These are phyloP conservation scores for Napeogenes inachia DNA, from an alignment of 2,888 invertebrate species.

Conservation along the genomic window DNA sequence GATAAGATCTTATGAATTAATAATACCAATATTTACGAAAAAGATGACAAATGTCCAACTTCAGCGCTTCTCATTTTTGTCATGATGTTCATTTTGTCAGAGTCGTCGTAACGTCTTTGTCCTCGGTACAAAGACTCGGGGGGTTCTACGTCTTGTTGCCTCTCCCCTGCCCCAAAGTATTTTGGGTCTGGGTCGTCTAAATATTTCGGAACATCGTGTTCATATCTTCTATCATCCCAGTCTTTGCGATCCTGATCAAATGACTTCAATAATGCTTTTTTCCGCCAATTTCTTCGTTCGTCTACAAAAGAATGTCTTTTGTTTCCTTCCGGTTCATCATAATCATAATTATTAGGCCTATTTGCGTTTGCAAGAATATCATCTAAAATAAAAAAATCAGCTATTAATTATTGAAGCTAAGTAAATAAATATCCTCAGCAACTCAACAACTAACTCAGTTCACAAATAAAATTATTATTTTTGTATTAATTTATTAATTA, in stretches of 20 bases:
- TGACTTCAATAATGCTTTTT: slow-evolving; percentile 52
- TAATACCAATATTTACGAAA: slow-evolving; percentile 28
- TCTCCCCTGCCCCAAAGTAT: slow-evolving; percentile 39
- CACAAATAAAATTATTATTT: slow-evolving; percentile 4
- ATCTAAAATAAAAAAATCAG: slow-evolving; percentile 39
- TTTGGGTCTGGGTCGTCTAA: slow-evolving; percentile 51
- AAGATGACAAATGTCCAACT: slow-evolving; percentile 36
- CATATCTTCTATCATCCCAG: slow-evolving; percentile 49
- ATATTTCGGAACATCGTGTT: slow-evolving; percentile 50
- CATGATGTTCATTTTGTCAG: slow-evolving; percentile 41
- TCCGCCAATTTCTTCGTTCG: slow-evolving; percentile 63
- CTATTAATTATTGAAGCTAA: neutral
- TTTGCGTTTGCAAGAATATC: slow-evolving; percentile 51
- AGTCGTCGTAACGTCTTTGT: slow-evolving; percentile 51
- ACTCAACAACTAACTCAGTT: neutral
- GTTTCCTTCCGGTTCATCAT: slow-evolving; percentile 54
- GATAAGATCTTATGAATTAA: slow-evolving; percentile 3
- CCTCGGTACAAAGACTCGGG: slow-evolving; percentile 39
- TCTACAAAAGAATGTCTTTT: slow-evolving; percentile 55
- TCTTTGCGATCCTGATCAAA: slow-evolving; percentile 50
- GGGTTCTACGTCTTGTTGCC: slow-evolving; percentile 45
- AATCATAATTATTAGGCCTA: slow-evolving; percentile 53
- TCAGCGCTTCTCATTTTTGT: slow-evolving; percentile 49
- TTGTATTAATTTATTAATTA: slow-evolving; percentile 3
- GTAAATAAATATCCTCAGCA: neutral